These are phyloP conservation scores for Synanthedon myopaeformis DNA, from an alignment of 2,888 invertebrate genomes.

Conservation along the genomic window DNA sequence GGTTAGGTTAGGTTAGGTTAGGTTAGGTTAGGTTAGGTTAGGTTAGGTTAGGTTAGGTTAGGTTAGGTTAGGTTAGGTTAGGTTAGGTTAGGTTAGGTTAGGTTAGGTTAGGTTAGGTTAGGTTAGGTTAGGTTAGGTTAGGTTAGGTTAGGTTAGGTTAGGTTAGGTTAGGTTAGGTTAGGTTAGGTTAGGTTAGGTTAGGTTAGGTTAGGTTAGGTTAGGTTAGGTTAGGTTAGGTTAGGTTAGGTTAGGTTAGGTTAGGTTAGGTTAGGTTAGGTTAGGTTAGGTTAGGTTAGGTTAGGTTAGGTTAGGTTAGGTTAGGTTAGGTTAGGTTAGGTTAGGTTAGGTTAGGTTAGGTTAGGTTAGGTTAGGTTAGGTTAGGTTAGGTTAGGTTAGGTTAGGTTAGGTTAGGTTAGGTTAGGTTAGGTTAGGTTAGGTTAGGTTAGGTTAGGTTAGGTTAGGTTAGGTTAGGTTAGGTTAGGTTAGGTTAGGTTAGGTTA, in stretches of 20 bases:
- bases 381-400: slow-evolving; percentile 10
- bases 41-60: slow-evolving; percentile 3
- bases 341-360: slow-evolving; percentile 7
- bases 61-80: slow-evolving; percentile 1
- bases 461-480: slow-evolving; percentile 1
- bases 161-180: slow-evolving; percentile 1
- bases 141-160: slow-evolving; percentile 4
- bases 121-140: slow-evolving; percentile 3
- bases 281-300: slow-evolving; percentile 8
- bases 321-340: slow-evolving; percentile 7
- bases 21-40: slow-evolving; percentile 2
- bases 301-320: slow-evolving; percentile 7
- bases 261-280: slow-evolving; percentile 11
- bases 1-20: slow-evolving; percentile 2
- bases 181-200: slow-evolving; percentile 1
- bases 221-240: slow-evolving; percentile 4
- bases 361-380: slow-evolving; percentile 3
- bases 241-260: slow-evolving; percentile 10
- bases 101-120: slow-evolving; percentile 2
- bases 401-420: background rate
- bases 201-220: slow-evolving; percentile 12
- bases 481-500: slow-evolving; percentile 1
- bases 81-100: slow-evolving; percentile 2
- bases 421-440: slow-evolving; percentile 1
- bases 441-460: slow-evolving; percentile 1